A percentile compares a stretch with the other conserved stretches of the same genome.
phyloP scores from a whole-genome alignment of 1,140 invertebrate genomes.

The Danaus plexippus region DNA sequence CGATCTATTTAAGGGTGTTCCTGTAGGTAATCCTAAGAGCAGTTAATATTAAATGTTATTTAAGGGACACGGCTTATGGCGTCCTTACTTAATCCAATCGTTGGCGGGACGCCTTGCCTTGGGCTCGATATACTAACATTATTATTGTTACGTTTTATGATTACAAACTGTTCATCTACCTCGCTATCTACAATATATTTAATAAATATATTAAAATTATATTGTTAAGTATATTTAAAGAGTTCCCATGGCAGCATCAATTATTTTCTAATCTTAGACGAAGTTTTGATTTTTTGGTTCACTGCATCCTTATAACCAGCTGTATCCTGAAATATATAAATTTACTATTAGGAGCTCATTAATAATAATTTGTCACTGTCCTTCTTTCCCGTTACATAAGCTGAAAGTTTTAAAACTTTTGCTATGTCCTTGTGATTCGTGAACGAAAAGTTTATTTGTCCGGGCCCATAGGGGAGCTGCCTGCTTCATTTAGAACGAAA shows the following conservation, averaged over 20 bases:
- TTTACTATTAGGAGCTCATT: too few relatives aligned
- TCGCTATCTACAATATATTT: too few relatives aligned
- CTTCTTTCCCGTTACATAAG: too few relatives aligned
- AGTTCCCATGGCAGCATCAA: too few relatives aligned
- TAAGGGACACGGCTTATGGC: constrained; percentile 12
- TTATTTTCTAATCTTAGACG: too few relatives aligned
- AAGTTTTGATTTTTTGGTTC: too few relatives aligned
- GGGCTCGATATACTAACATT: constrained; percentile 1
- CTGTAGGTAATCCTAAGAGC: constrained; percentile 5
- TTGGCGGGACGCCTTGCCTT: constrained; percentile 5
- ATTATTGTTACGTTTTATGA: constrained; percentile 2
- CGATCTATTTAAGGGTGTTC: background rate
- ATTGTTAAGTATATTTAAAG: too few relatives aligned
- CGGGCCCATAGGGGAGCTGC: constrained; percentile 31
- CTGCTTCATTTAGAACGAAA: constrained; percentile 61
- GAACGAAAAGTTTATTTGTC: constrained; percentile 49
- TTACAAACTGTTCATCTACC: background rate
- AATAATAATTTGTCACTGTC: too few relatives aligned
- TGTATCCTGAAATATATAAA: too few relatives aligned
- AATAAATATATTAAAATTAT: too few relatives aligned
- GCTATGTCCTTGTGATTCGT: constrained; percentile 2
- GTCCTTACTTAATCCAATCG: constrained; percentile 13
- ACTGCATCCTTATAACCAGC: too few relatives aligned
- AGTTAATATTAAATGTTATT: constrained; percentile 18
- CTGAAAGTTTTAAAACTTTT: too few relatives aligned